A percentile compares a stretch with the other conserved stretches of the same genome.
phyloP scores from a whole-genome alignment of 2,797 vertebrate genomes.

The Typhlichthys eigenmanni region DNA sequence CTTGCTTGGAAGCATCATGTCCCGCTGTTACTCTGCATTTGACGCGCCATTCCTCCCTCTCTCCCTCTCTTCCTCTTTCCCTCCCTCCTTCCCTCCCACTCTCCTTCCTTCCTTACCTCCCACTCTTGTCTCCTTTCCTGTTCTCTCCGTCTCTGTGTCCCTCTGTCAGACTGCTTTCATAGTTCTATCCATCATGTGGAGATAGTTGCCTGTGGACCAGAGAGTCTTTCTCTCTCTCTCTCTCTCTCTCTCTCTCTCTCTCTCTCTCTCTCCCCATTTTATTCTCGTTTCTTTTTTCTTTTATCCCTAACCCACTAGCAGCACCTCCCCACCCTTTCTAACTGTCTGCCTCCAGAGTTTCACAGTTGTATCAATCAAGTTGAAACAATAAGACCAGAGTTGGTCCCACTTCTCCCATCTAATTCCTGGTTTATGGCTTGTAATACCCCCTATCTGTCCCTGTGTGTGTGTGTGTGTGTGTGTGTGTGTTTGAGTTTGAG shows the following conservation, averaged over 20 bases:
- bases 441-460: conserved; percentile 36
- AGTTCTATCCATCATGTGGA: conserved; percentile 41
- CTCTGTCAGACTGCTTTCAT: conserved; percentile 34
- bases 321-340: conserved; percentile 6
- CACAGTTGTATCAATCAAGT: conserved; percentile 72
- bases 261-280: conserved; percentile 16
- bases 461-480: neutral
- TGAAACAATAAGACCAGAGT: conserved; percentile 69
- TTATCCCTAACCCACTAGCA: neutral
- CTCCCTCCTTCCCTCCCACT: neutral
- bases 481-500: conserved; percentile 4
- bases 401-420: conserved; percentile 69
- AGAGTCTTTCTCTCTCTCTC: conserved; percentile 21
- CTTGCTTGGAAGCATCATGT: too few species aligned
- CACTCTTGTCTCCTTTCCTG: conserved; percentile 1
- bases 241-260: conserved; percentile 19
- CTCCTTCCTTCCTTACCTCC: neutral
- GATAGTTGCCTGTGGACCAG: conserved; percentile 5
- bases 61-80: conserved; percentile 14
- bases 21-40: neutral
- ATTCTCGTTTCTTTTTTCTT: too few species aligned
- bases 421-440: conserved; percentile 67
- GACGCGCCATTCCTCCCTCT: neutral
- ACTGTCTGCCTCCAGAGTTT: conserved; percentile 63
- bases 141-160: conserved; percentile 5